Evolutionary conservation across 2,113 vertebrate species (phyloP).

Genomic region (Macroglossus sobrinus): DNA sequence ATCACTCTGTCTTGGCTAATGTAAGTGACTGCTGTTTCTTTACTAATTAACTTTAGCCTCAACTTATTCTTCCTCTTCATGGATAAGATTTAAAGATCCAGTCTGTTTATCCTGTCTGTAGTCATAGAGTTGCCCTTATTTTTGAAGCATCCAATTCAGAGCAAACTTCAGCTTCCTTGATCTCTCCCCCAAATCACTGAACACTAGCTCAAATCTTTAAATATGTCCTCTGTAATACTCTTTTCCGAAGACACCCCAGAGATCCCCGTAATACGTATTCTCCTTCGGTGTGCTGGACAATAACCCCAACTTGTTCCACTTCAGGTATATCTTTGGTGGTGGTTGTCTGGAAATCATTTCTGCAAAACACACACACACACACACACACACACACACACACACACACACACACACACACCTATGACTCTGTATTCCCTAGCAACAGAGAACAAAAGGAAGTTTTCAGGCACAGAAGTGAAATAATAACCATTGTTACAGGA

Average conservation of each 20-base stretch:
- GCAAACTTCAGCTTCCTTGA: background rate
- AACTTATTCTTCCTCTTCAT: background rate
- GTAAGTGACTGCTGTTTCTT: background rate
- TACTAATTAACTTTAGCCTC: background rate
- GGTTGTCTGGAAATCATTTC: background rate
- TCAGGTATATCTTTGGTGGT: background rate
- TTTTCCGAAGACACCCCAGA: background rate
- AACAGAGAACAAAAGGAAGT: background rate
- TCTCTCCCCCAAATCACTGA: background rate
- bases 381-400: background rate
- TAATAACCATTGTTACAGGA: background rate
- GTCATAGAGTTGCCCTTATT: background rate
- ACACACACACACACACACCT: background rate
- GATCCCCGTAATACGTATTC: background rate
- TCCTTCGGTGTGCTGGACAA: background rate
- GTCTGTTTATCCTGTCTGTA: background rate
- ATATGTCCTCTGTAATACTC: background rate
- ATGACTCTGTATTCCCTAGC: background rate
- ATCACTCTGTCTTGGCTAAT: background rate
- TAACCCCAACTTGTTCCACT: background rate
- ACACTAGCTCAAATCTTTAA: background rate
- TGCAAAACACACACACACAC: background rate
- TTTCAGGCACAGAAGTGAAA: constrained; percentile 16
- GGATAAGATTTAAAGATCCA: background rate
- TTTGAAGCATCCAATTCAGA: background rate